phyloP scores from a whole-genome alignment of 2,888 invertebrate species.

The Campopleginae sp. region DNA sequence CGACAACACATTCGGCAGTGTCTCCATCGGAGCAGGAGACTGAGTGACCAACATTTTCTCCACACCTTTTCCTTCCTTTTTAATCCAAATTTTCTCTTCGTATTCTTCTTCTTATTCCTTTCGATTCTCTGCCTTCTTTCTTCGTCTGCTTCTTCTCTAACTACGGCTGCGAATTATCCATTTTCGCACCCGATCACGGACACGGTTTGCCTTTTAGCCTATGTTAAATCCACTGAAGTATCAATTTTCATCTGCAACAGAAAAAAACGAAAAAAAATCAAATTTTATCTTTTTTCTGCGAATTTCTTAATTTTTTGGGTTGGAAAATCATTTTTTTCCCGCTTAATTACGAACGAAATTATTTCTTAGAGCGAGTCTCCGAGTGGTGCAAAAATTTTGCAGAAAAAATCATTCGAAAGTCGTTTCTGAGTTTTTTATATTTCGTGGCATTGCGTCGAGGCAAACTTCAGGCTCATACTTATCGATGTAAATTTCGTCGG shows the following conservation, averaged over 20 bases:
- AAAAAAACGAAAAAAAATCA: background rate
- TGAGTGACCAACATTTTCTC: constrained; percentile 80
- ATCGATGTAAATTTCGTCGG: background rate
- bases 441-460: too few species aligned
- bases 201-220: constrained; percentile 67
- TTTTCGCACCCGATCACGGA: constrained; percentile 56
- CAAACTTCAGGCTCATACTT: too few species aligned
- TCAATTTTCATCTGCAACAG: constrained; percentile 81
- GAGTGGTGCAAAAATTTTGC: background rate
- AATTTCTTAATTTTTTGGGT: background rate
- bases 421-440: too few species aligned
- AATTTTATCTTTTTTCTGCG: background rate
- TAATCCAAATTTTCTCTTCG: background rate
- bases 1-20: constrained; percentile 88
- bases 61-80: constrained; percentile 31
- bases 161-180: constrained; percentile 68
- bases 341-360: too few species aligned
- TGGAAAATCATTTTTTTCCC: background rate
- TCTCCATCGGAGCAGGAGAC: constrained; percentile 79
- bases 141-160: constrained; percentile 31
- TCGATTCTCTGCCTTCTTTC: background rate
- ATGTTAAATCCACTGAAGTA: constrained; percentile 82
- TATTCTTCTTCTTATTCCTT: background rate
- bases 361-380: too few species aligned
- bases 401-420: too few species aligned